These are phyloP conservation scores for Hepsetus odoe DNA, from an alignment of 2,113 vertebrate species.

Conservation along the genomic window DNA sequence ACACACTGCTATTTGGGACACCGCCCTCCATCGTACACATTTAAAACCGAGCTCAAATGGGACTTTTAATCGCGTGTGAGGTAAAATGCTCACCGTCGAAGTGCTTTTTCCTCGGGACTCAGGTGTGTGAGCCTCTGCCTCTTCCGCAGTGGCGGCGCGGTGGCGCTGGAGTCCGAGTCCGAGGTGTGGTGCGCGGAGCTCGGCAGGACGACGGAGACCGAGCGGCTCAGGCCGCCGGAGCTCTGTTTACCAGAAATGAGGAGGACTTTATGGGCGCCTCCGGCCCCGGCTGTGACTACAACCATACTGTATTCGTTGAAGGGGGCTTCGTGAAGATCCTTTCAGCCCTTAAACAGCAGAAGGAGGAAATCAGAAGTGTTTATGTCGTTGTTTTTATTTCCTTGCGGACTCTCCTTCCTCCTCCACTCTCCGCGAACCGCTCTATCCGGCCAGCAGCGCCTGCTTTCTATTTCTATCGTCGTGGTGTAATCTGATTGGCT, in stretches of 20 bases:
- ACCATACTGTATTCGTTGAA: constrained; percentile 73
- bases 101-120: constrained; percentile 92
- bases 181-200: constrained; percentile 66
- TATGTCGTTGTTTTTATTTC: not conserved
- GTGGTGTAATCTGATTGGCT: constrained; percentile 84
- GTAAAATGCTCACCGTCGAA: constrained; percentile 83
- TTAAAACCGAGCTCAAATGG: not conserved
- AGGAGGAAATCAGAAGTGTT: no score
- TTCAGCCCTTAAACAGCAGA: no score
- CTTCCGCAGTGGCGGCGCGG: constrained; percentile 80
- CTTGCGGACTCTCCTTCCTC: not conserved
- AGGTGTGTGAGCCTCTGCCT: constrained; percentile 92
- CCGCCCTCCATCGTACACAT: not conserved
- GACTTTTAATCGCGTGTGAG: no score
- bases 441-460: not conserved
- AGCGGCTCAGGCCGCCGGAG: constrained; percentile 60
- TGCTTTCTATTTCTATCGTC: constrained; percentile 76
- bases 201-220: constrained; percentile 79
- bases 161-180: constrained; percentile 71
- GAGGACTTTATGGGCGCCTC: constrained; percentile 82
- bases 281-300: constrained; percentile 74
- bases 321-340: constrained; percentile 21
- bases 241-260: constrained; percentile 80
- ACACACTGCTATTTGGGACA: not conserved
- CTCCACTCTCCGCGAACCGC: constrained; percentile 32